Base-by-base conservation (phyloP, 2,113 vertebrate species). In the Gadus macrocephalus region DNA sequence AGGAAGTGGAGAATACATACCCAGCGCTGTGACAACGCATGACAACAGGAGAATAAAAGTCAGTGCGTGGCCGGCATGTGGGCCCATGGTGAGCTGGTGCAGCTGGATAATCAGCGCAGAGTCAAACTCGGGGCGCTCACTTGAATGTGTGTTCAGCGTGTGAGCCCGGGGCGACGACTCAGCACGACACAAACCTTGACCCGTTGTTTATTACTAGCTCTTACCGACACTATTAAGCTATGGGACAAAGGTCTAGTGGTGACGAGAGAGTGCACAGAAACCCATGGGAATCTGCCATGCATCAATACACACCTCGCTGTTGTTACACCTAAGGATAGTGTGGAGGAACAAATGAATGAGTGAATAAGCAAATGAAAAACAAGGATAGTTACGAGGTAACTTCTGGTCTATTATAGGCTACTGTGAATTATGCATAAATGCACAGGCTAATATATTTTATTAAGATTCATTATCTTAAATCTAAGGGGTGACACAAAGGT, bases 1-100 rank as follows among this genome's bases (percentile, higher is more conserved):
- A 61, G 60, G 16, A 17, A 28, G 42, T 15, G 49, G 19, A 61
- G 0, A 4, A 1, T 60, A 76, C 82, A 81, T 73, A 83, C 88
- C 87, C 19, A 67, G 74, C 56, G 78, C 69, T 28, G 59, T 70
- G 72, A 67, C 70, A 62, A 84, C n/a, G 8, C 59, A 73, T 55
- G 62, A 79, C 61, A 71, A 53, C 75, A 89, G 68, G 14, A 87
- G 65, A 15, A 85, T 11, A 59, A 81, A 58, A 28, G 72, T 9
- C 1, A 71, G 14, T 1, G 58, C 35, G 1, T 58, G 53, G 4
- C 60, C 22, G 16, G 14, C 64, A 27, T 12, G 3, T 68, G 28
- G 72, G 22, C 63, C 64, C 86, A 85, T 88, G 3, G 19, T 73
- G 68, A 31, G 53, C 22, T 22, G 35, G 11, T 55, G 27, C 20